phyloP scores from a whole-genome alignment of 2,797 vertebrate species.

The Menidia menidia region DNA sequence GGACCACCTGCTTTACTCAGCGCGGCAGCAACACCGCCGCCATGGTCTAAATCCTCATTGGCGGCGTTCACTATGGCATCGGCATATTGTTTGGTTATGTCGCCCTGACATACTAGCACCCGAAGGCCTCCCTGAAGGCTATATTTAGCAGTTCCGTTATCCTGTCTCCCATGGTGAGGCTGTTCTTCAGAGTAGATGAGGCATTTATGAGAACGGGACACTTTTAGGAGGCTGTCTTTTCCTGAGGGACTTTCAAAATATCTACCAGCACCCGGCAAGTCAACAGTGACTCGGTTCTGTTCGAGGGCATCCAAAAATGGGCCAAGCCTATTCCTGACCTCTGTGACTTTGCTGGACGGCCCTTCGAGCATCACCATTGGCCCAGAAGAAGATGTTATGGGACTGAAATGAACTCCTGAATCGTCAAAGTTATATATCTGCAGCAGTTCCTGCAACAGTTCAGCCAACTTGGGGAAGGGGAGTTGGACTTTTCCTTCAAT shows the following conservation, averaged over 20 bases:
- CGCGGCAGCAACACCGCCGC: slow-evolving; percentile 68
- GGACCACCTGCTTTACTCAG: slow-evolving; percentile 70
- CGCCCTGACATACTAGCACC: slow-evolving; percentile 65
- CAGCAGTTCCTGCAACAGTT: slow-evolving; percentile 44
- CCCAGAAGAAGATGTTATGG: slow-evolving; percentile 10
- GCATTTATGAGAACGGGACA: slow-evolving; percentile 50
- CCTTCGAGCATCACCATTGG: slow-evolving; percentile 52
- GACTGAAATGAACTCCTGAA: slow-evolving; percentile 47
- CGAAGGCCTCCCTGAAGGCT: slow-evolving; percentile 45
- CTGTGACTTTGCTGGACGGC: slow-evolving; percentile 40
- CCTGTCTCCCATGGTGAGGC: not conserved
- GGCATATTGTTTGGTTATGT: slow-evolving; percentile 70
- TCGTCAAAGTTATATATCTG: slow-evolving; percentile 42
- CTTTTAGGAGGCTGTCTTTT: slow-evolving; percentile 31
- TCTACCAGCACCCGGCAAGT: slow-evolving; percentile 56
- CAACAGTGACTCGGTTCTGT: slow-evolving; percentile 43
- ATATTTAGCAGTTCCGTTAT: slow-evolving; percentile 44
- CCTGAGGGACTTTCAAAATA: slow-evolving; percentile 59
- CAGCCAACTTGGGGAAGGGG: slow-evolving; percentile 39
- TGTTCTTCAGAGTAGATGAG: slow-evolving; percentile 47
- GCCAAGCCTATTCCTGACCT: slow-evolving; percentile 37
- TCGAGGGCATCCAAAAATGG: slow-evolving; percentile 53
- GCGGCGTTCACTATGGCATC: slow-evolving; percentile 77
- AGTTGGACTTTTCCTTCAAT: slow-evolving; percentile 32
- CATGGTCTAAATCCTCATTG: slow-evolving; percentile 63